Base-by-base conservation (phyloP, 2,888 invertebrate species). In the Scaptomyza parva region DNA sequence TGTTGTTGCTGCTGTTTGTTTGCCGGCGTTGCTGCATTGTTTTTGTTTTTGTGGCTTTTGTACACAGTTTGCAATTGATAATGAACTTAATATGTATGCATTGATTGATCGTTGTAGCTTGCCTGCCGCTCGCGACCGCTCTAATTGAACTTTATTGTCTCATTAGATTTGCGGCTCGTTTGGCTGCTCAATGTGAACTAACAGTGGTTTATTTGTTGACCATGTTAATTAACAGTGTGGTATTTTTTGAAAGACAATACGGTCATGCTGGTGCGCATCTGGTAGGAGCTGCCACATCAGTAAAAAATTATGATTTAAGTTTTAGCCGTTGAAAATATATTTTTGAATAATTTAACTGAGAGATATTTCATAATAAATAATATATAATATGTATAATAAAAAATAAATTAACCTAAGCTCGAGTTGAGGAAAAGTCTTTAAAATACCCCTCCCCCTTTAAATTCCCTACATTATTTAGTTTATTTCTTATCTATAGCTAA, bases 11-110 rank as follows among this genome's bases (percentile, higher is more conserved):
- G 22, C 14, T 40, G 22, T 8, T 40, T 12, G n/a, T 60, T 68
- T 64, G 76, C 76, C 76, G 75, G 75, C 43, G n/a, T 30, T 14
- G 47, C 12, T 39, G 63, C 74, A 75, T 76, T 76, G 5, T 28
- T 45, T 47, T 64, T 50, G 39, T 40, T 53, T 9, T 53, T 50
- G 54, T 48, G 28, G 40, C 26, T 52, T 12, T 20, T 11, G 9
- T 39, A 40, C 33, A 14, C 40, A 61, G 43, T 48, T 44, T 47
- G 18, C 12, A 52, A 57, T 45, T 53, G 43, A 35, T 33, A 12
- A 26, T 4, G 26, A 7, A 12, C 17, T 54, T 51, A 22, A 28
- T 12, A 2, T 43, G 45, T 47, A 41, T 9, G 35, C 70, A 75
- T 73, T 43, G 33, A 66, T 53, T 48, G 51, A 33, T 35, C 37